Base-by-base conservation (phyloP, 2,113 vertebrate species). In the Campylomormyrus tamandua region DNA sequence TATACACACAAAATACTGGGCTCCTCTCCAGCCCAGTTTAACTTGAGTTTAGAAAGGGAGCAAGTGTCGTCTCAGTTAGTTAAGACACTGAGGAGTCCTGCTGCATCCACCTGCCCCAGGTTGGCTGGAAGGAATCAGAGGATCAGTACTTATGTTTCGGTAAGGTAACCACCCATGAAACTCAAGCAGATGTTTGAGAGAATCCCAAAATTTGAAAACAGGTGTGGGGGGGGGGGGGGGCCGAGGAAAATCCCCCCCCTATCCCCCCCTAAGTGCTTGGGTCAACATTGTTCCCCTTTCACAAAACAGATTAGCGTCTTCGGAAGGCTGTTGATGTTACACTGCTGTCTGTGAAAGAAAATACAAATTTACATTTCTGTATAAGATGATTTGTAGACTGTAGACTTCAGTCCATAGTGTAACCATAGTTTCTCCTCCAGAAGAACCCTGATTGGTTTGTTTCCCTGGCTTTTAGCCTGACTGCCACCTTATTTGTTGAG, bases 1-100 rank as follows among this genome's bases (percentile, higher is more conserved):
- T 89, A 91, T 89, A 86, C 90, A 91, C 90, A 89, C 58, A 80
- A 91, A 70, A 87, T 84, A 49, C 85, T 91, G 91, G 92, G 90
- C 89, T 90, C 62, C 84, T 70, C 89, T 90, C 87, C 5, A 31
- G 86, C 56, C 85, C 88, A 87, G 52, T 80, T 87, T 89, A 91
- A 90, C 86, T 35, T 52, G 89, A 90, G 77, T 91, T 91, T 35
- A 74, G 21, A 49, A 90, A 91, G 91, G 89, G 89, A 83, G 88
- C 90, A 88, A 42, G 89, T 90, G 62, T 88, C 83, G 6, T 53
- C 56, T 58, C 70, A 49, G 49, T 56, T 48, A 80, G 77, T 77
- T 83, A 66, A 87, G 89, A 39, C 87, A 91, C 58, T 90, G 35
- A 35, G 13, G 21, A 87, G 66, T 90, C 24, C 46, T 35, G 58